These are phyloP conservation scores for Anguilla marmorata DNA, from an alignment of 2,797 vertebrate genomes.

Conservation along the genomic window DNA sequence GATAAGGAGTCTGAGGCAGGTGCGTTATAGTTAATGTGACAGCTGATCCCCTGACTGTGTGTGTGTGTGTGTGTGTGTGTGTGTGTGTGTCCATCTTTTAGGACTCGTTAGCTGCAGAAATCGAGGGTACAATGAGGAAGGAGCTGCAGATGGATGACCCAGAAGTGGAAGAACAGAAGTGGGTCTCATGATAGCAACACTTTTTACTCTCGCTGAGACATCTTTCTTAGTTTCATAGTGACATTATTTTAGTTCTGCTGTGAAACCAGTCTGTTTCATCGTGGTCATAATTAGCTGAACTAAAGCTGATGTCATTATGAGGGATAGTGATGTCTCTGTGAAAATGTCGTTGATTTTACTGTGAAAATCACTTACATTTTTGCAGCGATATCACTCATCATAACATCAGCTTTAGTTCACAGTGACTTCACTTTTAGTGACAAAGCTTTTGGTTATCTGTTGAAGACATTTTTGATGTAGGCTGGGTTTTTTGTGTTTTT, in stretches of 20 bases:
- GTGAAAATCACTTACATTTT: neutral
- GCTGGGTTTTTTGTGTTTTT: no score
- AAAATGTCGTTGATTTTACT: neutral
- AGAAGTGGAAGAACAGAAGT: constrained; percentile 89
- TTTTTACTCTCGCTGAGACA: neutral
- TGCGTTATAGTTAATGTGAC: neutral
- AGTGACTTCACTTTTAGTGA: neutral
- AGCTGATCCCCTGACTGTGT: constrained; percentile 23
- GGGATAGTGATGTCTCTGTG: no score
- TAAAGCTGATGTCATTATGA: no score
- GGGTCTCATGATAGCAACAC: constrained; percentile 10
- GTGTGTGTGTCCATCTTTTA: constrained; percentile 58
- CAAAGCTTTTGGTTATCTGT: no score
- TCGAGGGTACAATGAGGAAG: constrained; percentile 98
- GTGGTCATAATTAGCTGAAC: neutral
- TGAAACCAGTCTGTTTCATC: neutral
- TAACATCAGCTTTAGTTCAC: no score
- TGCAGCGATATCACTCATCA: no score
- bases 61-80: constrained; percentile 13
- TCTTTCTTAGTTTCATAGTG: neutral
- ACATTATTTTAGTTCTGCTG: neutral
- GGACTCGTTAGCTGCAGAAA: constrained; percentile 97
- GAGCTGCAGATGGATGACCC: constrained; percentile 92
- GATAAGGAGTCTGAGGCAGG: neutral
- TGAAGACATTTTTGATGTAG: no score